Conservation (phyloP, 1,140 invertebrate genomes). For the Cryptotermes secundus region DNA sequence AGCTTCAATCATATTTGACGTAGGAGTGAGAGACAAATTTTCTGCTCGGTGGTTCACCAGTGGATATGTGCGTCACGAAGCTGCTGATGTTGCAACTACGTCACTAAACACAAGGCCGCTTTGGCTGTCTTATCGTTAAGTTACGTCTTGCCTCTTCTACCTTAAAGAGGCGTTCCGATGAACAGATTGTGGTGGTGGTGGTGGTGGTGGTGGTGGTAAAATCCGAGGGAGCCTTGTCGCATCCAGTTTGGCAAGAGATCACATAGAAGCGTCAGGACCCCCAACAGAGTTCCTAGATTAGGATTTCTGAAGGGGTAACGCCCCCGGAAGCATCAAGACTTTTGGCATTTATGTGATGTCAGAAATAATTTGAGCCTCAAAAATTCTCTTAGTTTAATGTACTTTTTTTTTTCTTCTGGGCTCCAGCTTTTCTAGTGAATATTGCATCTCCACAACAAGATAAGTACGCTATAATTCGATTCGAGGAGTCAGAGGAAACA, state of each 20-base stretch:
- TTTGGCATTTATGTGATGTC: background rate
- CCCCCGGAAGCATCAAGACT: background rate
- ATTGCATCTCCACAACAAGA: no score
- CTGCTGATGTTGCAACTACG: background rate
- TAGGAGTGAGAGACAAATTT: background rate
- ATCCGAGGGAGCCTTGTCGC: background rate
- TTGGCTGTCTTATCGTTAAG: background rate
- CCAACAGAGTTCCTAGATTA: background rate
- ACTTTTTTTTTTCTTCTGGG: no score
- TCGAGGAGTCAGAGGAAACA: no score
- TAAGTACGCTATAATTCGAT: no score
- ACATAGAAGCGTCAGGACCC: background rate
- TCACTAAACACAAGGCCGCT: background rate
- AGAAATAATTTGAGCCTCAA: background rate
- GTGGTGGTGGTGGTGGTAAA: background rate
- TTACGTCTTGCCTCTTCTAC: background rate
- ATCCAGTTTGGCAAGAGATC: background rate
- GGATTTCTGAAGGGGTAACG: background rate
- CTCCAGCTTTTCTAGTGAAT: no score
- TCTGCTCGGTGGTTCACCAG: background rate
- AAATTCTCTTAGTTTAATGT: no score
- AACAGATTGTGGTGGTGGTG: background rate
- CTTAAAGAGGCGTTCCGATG: background rate
- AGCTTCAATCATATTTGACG: slow-evolving; percentile 8
- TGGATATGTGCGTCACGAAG: background rate